Percentiles rank a stretch among this genome's conserved stretches.
phyloP scores from a whole-genome alignment of 2,797 vertebrate species.

The Aphelocoma californica region DNA sequence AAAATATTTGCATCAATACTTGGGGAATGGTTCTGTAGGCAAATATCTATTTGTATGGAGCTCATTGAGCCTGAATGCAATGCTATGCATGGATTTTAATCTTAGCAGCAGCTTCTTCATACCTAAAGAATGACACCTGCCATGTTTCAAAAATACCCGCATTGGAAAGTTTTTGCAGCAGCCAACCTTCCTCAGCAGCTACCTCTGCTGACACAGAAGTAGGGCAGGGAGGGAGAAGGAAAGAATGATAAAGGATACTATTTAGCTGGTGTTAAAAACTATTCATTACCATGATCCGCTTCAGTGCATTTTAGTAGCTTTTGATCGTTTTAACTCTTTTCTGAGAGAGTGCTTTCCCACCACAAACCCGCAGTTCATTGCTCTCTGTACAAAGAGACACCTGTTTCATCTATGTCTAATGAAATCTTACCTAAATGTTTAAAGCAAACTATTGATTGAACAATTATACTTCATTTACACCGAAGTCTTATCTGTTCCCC shows the following conservation, averaged over 20 bases:
- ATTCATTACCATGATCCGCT: not conserved
- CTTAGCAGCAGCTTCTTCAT: not conserved
- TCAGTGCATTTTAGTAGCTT: not conserved
- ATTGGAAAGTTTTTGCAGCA: not conserved
- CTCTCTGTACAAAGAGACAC: not conserved
- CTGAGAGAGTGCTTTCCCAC: not conserved
- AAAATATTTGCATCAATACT: not conserved
- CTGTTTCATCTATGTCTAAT: slow-evolving; percentile 5
- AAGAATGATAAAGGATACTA: not conserved
- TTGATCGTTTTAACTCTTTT: slow-evolving; percentile 3
- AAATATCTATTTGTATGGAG: not conserved
- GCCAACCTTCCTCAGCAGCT: not conserved
- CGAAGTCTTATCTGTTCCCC: not conserved
- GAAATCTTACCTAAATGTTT: slow-evolving; percentile 48
- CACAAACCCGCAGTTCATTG: not conserved
- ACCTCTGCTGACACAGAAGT: not conserved
- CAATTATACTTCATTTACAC: slow-evolving; percentile 49
- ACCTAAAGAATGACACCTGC: not conserved
- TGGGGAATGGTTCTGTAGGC: not conserved
- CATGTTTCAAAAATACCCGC: not conserved
- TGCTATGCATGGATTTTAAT: not conserved
- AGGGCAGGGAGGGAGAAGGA: not conserved
- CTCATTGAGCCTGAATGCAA: not conserved
- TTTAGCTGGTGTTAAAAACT: not conserved
- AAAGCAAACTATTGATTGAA: slow-evolving; percentile 50